A percentile compares a stretch with the other conserved stretches of the same genome.
Evolutionary conservation across 2,113 vertebrate genomes (phyloP).

Genomic region (Euleptes europaea): DNA sequence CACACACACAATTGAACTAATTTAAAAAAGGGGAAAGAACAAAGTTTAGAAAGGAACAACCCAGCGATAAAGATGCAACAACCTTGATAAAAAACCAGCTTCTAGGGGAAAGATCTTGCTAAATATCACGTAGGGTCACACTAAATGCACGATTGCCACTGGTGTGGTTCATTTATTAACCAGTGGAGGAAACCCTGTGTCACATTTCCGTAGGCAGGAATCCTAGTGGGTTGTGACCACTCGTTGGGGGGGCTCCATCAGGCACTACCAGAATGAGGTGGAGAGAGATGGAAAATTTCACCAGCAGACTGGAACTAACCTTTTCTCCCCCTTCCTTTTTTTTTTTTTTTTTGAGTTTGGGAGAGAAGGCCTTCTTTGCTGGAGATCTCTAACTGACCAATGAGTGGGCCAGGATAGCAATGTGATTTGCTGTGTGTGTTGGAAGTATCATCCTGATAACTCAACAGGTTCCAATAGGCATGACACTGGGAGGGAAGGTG

Average conservation of each 20-base stretch:
- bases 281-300: neutral
- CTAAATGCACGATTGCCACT: neutral
- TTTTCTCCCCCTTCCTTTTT: neutral
- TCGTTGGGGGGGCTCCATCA: neutral
- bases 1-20: neutral
- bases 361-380: neutral
- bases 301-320: neutral
- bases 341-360: neutral
- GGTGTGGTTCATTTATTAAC: neutral
- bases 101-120: neutral
- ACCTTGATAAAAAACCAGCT: neutral
- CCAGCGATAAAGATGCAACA: neutral
- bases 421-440: neutral
- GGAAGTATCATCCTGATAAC: neutral
- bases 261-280: neutral
- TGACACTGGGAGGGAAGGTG: neutral
- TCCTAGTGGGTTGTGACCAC: neutral
- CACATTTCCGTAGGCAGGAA: neutral
- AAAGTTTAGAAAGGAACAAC: constrained; percentile 1
- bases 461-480: neutral
- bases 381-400: neutral
- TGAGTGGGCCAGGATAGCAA: too few relatives aligned
- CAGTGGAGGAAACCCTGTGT: neutral
- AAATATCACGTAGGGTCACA: neutral
- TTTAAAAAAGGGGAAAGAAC: neutral